Evolutionary conservation across 2,888 invertebrate genomes (phyloP), one percentile per base, ranked within the genome.

Genomic region (Drosophila subquinaria): DNA sequence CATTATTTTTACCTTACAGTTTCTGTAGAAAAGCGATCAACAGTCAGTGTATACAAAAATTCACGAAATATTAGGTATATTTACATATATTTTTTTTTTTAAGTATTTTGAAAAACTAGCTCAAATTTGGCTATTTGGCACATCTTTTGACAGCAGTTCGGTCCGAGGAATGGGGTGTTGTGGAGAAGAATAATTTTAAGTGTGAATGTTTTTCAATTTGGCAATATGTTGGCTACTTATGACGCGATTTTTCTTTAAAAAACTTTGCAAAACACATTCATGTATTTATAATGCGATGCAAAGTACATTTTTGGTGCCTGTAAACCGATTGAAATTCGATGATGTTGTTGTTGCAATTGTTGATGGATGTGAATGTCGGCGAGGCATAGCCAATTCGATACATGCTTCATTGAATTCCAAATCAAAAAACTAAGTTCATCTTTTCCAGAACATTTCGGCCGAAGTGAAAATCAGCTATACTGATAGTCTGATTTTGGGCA

Each of bases 401-500:
- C 38, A 55, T 51, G 73, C 69, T 51, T 76, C 55, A 76, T 66
- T 63, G 50, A 57, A 40, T 69, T 13, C 35, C 17, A 30, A 53
- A 30, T 42, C 40, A 0, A 30, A 35, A 52, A 48, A 65, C 60
- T 33, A 17, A 38, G 30, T 5, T 47, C 15, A 13, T 35, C 15
- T 42, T 64, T 79, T 81, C 13, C 72, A 92, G 92, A 90, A 90
- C 64, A 88, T 91, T 55, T 64, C 70, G 35, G 91, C 90, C 4
- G 82, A 89, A 33, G 91, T 92, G 3, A 79, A 85, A 59, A 88
- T 91, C 60, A 91, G 90, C 61, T 90, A 91, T 66, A 73, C 85
- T 10, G 66, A 88, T 51, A 79, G 80, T 10, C 74, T 90, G n/a
- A 73, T 91, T 2, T 74, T 82, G 51, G 92, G 92, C n/a, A 73